phyloP scores from a whole-genome alignment of 2,797 vertebrate genomes.

The Hoplostethus atlanticus region DNA sequence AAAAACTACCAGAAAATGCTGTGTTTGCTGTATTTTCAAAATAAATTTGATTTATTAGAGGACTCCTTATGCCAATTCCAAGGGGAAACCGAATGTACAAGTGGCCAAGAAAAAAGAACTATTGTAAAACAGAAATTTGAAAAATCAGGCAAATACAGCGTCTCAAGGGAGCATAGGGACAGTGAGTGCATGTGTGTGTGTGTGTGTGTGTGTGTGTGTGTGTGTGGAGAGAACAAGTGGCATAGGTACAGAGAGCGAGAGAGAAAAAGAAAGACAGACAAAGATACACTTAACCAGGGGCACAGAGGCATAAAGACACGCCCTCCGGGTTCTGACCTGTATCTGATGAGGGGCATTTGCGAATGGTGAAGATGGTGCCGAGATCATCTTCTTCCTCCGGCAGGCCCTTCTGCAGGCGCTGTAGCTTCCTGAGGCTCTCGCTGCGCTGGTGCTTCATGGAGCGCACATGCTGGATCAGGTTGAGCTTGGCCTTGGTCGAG shows the following conservation, averaged over 20 bases:
- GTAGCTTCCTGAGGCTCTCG: constrained; percentile 97
- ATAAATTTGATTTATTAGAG: neutral
- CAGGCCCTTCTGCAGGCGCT: constrained; percentile 96
- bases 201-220: constrained; percentile 9
- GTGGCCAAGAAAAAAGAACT: neutral
- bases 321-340: constrained; percentile 84
- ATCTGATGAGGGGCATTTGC: constrained; percentile 92
- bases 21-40: neutral
- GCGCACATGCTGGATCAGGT: constrained; percentile 98
- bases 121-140: neutral
- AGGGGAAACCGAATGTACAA: constrained; percentile 3
- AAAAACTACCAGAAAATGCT: too few species aligned
- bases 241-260: constrained; percentile 4
- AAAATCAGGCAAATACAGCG: constrained; percentile 1
- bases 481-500: constrained; percentile 99
- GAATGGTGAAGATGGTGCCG: constrained; percentile 97
- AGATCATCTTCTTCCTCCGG: constrained; percentile 96
- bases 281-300: constrained; percentile 26
- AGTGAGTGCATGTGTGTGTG: constrained; percentile 10
- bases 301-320: neutral
- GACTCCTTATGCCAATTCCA: neutral
- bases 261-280: constrained; percentile 9
- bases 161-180: neutral
- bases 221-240: constrained; percentile 2
- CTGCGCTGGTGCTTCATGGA: constrained; percentile 99